Base-by-base conservation (phyloP, 2,797 vertebrate genomes). In the Melanotaenia nigrans region DNA sequence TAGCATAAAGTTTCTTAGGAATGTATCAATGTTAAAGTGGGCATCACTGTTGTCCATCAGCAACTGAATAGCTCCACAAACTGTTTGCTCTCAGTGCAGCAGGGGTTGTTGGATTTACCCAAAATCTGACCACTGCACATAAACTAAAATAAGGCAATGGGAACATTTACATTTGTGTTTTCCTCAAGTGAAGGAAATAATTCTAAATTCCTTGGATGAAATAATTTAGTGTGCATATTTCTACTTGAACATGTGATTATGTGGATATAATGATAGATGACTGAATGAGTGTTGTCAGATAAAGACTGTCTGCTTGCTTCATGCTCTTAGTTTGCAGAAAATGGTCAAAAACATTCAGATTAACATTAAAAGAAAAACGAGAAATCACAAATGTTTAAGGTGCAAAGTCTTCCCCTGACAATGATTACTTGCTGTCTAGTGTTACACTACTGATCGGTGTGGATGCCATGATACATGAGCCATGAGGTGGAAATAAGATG, bases 131-230 rank as follows among this genome's bases (percentile, higher is more conserved):
- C 69, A 35, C 65, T 72, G 72, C 68, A 79, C 65, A 78, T 5
- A 73, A 81, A 85, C 68, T 81, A 70, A 86, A 80, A 85, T 84
- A 87, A 88, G 84, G 80, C 87, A 87, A 83, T 77, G 68, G 63
- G 74, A 77, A 85, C 73, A 81, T 81, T 81, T 61, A 69, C 64
- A 67, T 74, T 68, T 33, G 57, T 42, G 40, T 53, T 77, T 77
- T 72, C 56, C 25, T 81, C 45, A 53, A 6, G 25, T 79, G 3
- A 70, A 82, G 10, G 61, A 86, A 33, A 33, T 55, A 25, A 61
- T 36, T 7, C 49, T 42, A 13, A 30, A 36, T 57, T 58, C n/a
- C 18, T n/a, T 51, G 24, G 60, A 61, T 72, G 56, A 75, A 61
- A 82, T 68, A 16, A 76, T 24, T 57, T 45, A 35, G 13, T 54